A percentile compares a stretch with the other conserved stretches of the same genome.
Conservation (phyloP, 2,113 vertebrate genomes). For the Hippopotamus amphibius region DNA sequence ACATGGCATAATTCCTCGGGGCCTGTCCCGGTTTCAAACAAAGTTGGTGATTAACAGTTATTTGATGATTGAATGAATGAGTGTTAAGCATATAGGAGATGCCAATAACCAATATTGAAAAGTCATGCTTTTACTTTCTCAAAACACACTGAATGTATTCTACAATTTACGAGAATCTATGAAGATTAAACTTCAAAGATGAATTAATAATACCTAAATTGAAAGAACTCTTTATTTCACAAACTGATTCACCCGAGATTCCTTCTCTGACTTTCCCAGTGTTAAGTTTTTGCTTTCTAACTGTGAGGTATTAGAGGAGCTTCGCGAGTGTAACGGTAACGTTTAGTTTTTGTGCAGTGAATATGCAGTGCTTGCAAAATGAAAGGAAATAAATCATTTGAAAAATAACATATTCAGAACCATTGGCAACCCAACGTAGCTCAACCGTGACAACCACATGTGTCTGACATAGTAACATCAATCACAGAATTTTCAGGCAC, state of each 20-base stretch:
- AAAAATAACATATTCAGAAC: not conserved
- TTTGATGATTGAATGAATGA: not conserved
- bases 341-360: not conserved
- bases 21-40: not conserved
- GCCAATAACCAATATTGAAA: not conserved
- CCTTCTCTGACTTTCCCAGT: not conserved
- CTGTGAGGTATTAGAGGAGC: not conserved
- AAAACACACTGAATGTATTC: not conserved
- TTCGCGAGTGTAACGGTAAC: not conserved
- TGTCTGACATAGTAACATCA: not conserved
- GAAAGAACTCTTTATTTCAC: constrained; percentile 13
- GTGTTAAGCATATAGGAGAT: not conserved
- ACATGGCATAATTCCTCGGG: too few species aligned
- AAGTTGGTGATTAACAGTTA: not conserved
- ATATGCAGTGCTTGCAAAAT: not conserved
- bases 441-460: not conserved
- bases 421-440: not conserved
- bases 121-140: not conserved
- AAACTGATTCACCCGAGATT: not conserved
- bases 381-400: constrained; percentile 36
- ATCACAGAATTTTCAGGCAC: not conserved
- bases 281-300: constrained; percentile 41
- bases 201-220: not conserved
- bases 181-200: not conserved
- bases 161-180: not conserved